A percentile compares a stretch with the other conserved stretches of the same genome.
phyloP scores from a whole-genome alignment of 2,888 invertebrate genomes.

The Pogonocherus hispidulus region DNA sequence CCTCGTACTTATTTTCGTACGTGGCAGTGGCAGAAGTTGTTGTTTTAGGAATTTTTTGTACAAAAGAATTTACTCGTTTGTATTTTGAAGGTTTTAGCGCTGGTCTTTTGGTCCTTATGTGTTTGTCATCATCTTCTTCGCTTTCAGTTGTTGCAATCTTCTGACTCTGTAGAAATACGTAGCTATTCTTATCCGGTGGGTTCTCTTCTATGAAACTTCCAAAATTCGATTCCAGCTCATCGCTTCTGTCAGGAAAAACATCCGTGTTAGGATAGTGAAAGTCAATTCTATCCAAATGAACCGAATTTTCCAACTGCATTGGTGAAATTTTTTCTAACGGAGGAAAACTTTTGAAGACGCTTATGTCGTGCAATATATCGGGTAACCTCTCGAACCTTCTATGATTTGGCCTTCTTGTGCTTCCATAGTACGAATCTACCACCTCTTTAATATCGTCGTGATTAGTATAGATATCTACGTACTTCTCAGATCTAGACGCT shows the following conservation, averaged over 20 bases:
- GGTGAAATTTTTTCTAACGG: conserved; percentile 7
- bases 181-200: conserved; percentile 17
- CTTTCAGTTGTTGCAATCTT: conserved; percentile 26
- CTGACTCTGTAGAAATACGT: conserved; percentile 37
- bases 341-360: not conserved
- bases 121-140: conserved; percentile 13
- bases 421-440: conserved; percentile 18
- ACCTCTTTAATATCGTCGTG: conserved; percentile 34
- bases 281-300: conserved; percentile 38
- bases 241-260: conserved; percentile 38
- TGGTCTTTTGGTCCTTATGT: conserved; percentile 34
- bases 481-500: not conserved
- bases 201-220: conserved; percentile 39
- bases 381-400: not conserved
- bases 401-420: not conserved
- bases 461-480: conserved; percentile 37
- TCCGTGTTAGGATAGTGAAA: conserved; percentile 47
- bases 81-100: conserved; percentile 37
- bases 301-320: conserved; percentile 5
- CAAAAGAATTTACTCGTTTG: conserved; percentile 29
- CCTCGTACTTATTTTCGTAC: conserved; percentile 16
- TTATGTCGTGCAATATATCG: not conserved
- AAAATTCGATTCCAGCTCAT: conserved; percentile 49
- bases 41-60: conserved; percentile 46
- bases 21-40: not conserved